These are phyloP conservation scores for Reinhardtius hippoglossoides DNA, from an alignment of 2,113 vertebrate genomes.

Conservation along the genomic window DNA sequence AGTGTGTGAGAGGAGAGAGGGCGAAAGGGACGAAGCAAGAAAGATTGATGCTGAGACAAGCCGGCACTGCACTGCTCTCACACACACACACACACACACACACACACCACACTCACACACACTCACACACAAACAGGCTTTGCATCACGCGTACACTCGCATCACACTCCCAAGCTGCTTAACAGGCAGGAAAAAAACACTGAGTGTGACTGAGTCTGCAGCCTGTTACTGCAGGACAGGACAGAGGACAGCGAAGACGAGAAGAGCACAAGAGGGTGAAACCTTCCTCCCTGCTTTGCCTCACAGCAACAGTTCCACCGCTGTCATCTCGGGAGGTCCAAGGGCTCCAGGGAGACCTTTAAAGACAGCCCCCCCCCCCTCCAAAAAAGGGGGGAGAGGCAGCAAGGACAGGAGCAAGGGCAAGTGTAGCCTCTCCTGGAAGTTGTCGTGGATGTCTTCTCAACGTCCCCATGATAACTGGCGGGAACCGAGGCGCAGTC, in stretches of 20 bases:
- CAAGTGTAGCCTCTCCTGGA: slow-evolving; percentile 55
- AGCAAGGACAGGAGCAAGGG: slow-evolving; percentile 79
- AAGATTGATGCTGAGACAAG: slow-evolving; percentile 77
- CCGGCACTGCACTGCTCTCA: slow-evolving; percentile 58
- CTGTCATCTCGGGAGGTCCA: slow-evolving; percentile 60
- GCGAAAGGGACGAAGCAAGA: slow-evolving; percentile 58
- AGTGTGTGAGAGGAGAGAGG: slow-evolving; percentile 40
- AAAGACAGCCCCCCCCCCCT: slow-evolving; percentile 39
- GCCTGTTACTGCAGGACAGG: slow-evolving; percentile 63
- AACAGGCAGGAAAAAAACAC: slow-evolving; percentile 70
- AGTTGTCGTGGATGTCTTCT: slow-evolving; percentile 64
- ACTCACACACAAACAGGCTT: slow-evolving; percentile 43
- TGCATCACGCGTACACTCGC: slow-evolving; percentile 58
- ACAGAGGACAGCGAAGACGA: slow-evolving; percentile 56
- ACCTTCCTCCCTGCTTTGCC: slow-evolving; percentile 35
- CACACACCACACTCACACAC: slow-evolving; percentile 46
- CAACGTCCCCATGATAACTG: slow-evolving; percentile 66
- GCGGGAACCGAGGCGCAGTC: slow-evolving; percentile 58
- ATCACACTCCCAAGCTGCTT: slow-evolving; percentile 75
- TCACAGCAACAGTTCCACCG: slow-evolving; percentile 69
- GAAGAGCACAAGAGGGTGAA: slow-evolving; percentile 22
- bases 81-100: slow-evolving; percentile 37
- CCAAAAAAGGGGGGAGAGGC: slow-evolving; percentile 21
- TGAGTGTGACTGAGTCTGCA: slow-evolving; percentile 62
- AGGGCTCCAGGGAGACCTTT: slow-evolving; percentile 43